Base-by-base conservation (phyloP, 2,888 invertebrate species). In the Dione vanillae region DNA sequence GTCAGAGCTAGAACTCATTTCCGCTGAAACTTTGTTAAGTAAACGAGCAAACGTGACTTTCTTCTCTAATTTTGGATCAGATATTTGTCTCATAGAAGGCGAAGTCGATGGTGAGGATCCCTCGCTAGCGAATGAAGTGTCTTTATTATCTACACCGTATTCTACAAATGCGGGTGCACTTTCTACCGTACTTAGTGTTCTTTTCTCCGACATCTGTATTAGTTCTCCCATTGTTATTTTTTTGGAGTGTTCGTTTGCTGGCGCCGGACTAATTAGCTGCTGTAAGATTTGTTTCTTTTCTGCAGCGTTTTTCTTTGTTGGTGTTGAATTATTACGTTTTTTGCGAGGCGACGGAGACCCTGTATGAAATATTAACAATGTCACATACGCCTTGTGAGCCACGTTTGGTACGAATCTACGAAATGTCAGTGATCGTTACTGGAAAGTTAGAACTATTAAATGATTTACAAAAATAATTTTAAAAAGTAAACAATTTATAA, bases 281-380 rank as follows among this genome's bases (percentile, higher is more conserved):
- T 97, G 96, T 12, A 97, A 92, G 70, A 97, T 96, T 89, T 96
- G 96, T 80, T 96, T 96, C 86, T 96, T 96, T 87, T 96, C 96
- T 43, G 96, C 95, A 20, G 95, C 95, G 79, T 95, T 96, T 85
- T 96, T 96, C 91, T 95, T 96, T 11, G 96, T 96, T 27, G 96
- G 96, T 27, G 96, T 96, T 10, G 96, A 96, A 85, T 96, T 96
- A 89, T 96, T 96, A 78, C 96, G 94, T 88, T 96, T 96, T 90
- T 96, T 96, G 79, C 96, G 95, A 61, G 96, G 96, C 66, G 96
- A 96, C 40, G 96, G 96, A 51, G 96, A 95, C 83, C 96, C 96
- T 96, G 91, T 78, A 82, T 77, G 80, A 77, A 81, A 83, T 81
- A 2, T 51, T 47, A 49, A n/a, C n/a, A 19, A 74, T 78, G 62